These are phyloP conservation scores for Cepaea hortensis DNA, from an alignment of 2,888 invertebrate genomes.

Conservation along the genomic window DNA sequence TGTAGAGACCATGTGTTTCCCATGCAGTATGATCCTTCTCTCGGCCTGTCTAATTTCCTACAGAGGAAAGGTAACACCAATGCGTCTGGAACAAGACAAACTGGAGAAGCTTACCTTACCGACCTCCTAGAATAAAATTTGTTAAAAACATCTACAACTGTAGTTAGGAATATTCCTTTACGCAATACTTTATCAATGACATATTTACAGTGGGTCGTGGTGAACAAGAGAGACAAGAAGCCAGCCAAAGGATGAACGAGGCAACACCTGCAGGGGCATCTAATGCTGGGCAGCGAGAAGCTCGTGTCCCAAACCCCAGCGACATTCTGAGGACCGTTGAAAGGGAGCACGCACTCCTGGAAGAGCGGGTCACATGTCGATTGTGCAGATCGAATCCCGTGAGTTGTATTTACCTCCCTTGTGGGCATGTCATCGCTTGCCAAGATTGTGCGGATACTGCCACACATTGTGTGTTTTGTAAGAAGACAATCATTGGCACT, in stretches of 20 bases:
- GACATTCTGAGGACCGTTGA: conserved; percentile 39
- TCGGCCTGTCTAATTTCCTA: too few species aligned
- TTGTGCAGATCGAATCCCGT: conserved; percentile 27
- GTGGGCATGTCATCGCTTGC: conserved; percentile 50
- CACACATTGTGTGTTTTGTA: conserved; percentile 40
- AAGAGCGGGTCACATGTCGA: conserved; percentile 11
- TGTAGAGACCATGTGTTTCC: too few species aligned
- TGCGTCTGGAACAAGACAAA: too few species aligned
- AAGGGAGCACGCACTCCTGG: conserved; percentile 28
- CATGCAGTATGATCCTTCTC: too few species aligned
- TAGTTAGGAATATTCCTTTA: too few species aligned
- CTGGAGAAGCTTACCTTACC: too few species aligned
- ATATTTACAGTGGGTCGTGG: background rate
- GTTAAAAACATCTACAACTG: too few species aligned
- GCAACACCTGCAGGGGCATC: background rate
- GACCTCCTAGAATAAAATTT: too few species aligned
- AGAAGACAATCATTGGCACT: conserved; percentile 20
- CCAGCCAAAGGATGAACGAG: background rate
- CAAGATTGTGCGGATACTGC: conserved; percentile 39
- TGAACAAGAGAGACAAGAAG: too few species aligned
- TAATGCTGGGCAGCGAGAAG: too few species aligned
- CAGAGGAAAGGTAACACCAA: too few species aligned
- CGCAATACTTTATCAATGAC: background rate
- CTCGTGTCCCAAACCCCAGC: background rate
- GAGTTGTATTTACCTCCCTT: conserved; percentile 46